These are phyloP conservation scores for Strix aluco DNA, from an alignment of 2,113 vertebrate species.

Conservation along the genomic window DNA sequence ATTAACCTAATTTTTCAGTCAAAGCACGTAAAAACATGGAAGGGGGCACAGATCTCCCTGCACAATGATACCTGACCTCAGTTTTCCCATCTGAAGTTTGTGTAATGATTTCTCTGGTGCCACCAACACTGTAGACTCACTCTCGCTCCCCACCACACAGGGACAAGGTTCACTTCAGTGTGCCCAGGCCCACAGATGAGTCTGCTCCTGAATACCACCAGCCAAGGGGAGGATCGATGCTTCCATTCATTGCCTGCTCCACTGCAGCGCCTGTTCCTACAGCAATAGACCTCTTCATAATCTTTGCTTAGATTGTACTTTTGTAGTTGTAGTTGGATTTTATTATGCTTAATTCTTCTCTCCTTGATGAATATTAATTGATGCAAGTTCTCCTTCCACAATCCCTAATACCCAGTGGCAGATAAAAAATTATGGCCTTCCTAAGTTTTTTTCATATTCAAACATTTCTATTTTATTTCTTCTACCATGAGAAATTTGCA, in stretches of 20 bases:
- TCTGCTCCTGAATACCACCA: not conserved
- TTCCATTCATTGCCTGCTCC: not conserved
- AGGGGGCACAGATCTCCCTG: not conserved
- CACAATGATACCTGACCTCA: not conserved
- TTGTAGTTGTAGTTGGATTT: not conserved
- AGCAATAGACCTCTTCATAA: not conserved
- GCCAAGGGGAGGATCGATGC: not conserved
- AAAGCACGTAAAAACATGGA: not conserved
- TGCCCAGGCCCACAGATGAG: not conserved
- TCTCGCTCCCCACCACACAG: not conserved
- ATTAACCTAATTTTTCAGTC: not conserved
- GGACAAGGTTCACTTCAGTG: not conserved
- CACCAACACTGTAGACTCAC: not conserved
- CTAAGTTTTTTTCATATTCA: not conserved
- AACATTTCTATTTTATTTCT: not conserved
- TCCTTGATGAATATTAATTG: not conserved
- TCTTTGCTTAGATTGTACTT: not conserved
- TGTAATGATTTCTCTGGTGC: not conserved
- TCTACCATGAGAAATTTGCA: not conserved
- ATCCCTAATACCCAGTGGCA: not conserved
- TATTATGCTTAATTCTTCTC: not conserved
- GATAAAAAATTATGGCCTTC: not conserved
- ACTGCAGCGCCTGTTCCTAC: not conserved
- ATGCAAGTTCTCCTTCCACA: not conserved
- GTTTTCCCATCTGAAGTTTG: not conserved